phyloP scores from a whole-genome alignment of 2,888 invertebrate species.

The Pantelozetes paolii region DNA sequence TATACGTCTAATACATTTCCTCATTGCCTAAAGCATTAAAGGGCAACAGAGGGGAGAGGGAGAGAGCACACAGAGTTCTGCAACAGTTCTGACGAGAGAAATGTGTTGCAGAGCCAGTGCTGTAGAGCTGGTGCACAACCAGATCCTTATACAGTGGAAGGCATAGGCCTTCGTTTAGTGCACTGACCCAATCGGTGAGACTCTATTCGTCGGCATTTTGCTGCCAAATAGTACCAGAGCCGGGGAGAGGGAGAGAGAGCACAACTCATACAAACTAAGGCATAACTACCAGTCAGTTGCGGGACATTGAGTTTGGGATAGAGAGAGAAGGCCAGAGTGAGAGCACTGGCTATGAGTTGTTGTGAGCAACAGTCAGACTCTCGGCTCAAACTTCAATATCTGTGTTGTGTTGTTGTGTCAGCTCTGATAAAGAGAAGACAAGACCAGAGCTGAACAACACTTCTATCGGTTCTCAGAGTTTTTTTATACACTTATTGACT shows the following conservation, averaged over 20 bases:
- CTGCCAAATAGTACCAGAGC: neutral
- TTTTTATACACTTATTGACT: neutral
- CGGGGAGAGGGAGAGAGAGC: neutral
- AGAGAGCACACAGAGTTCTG: neutral
- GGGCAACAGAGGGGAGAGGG: neutral
- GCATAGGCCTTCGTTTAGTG: conserved; percentile 32
- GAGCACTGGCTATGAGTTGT: neutral
- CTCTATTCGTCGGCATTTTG: conserved; percentile 31
- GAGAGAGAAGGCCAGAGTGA: neutral
- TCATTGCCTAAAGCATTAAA: conserved; percentile 33
- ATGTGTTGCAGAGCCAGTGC: neutral
- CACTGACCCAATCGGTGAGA: conserved; percentile 26
- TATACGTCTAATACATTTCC: conserved; percentile 36
- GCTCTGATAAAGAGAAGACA: conserved; percentile 25
- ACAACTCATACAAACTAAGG: conserved; percentile 13
- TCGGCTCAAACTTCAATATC: neutral
- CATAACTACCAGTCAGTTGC: neutral
- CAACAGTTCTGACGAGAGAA: neutral
- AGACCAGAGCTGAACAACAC: neutral
- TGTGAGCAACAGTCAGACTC: neutral
- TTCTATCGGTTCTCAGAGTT: neutral
- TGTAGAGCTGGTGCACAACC: neutral
- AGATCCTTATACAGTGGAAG: neutral
- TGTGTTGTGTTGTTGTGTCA: conserved; percentile 29
- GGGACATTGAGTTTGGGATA: conserved; percentile 15